These are phyloP conservation scores for Meriones psammophilus DNA, from an alignment of 2,797 vertebrate species.

Conservation along the genomic window DNA sequence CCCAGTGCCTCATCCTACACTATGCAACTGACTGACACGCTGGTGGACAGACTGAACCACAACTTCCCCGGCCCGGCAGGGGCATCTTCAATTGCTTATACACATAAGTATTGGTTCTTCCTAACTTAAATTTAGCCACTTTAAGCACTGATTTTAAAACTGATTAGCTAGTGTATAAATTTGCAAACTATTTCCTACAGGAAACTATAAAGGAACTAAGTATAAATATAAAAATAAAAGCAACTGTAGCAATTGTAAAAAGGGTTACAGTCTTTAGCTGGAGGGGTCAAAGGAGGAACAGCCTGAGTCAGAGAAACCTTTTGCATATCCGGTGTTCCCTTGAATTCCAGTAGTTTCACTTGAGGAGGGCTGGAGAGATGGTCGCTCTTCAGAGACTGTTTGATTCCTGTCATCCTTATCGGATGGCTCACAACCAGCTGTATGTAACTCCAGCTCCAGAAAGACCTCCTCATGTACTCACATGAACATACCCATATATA, in stretches of 20 bases:
- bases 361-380: neutral
- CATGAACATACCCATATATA: neutral
- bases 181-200: conserved; percentile 1
- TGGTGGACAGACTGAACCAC: neutral
- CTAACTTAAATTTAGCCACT: conserved; percentile 32
- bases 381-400: neutral
- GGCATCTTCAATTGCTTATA: conserved; percentile 24
- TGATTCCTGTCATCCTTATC: neutral
- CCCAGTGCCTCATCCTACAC: neutral
- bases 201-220: neutral
- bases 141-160: conserved; percentile 32
- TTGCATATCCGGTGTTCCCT: neutral
- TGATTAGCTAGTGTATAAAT: neutral
- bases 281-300: neutral
- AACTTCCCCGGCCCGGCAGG: neutral
- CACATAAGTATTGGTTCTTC: neutral
- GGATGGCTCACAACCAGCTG: neutral
- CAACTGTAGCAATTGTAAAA: neutral
- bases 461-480: neutral
- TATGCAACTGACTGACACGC: neutral
- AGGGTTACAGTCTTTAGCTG: neutral
- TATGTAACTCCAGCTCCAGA: neutral
- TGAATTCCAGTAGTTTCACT: neutral
- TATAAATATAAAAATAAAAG: neutral
- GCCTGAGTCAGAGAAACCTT: neutral